phyloP scores from a whole-genome alignment of 2,797 vertebrate species.

The Pipistrellus pipistrellus region DNA sequence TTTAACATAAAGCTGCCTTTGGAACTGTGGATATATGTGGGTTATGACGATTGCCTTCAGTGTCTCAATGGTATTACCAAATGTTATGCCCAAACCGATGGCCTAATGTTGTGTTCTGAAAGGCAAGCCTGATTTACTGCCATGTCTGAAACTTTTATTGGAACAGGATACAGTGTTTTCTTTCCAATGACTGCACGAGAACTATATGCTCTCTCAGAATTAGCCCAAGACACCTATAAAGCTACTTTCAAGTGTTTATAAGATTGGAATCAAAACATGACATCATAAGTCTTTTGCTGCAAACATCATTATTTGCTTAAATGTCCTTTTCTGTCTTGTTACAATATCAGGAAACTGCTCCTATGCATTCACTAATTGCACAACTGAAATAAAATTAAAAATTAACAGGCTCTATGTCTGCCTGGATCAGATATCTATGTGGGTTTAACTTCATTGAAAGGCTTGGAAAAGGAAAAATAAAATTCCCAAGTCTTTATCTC shows the following conservation, averaged over 20 bases:
- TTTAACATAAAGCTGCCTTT: slow-evolving; percentile 57
- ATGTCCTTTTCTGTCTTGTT: slow-evolving; percentile 61
- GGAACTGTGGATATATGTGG: slow-evolving; percentile 38
- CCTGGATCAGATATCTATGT: slow-evolving; percentile 1
- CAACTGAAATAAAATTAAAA: slow-evolving; percentile 41
- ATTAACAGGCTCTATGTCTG: not conserved
- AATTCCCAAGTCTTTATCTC: not conserved
- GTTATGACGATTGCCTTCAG: slow-evolving; percentile 26
- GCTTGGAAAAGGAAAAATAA: not conserved
- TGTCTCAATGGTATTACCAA: slow-evolving; percentile 78
- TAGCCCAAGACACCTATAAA: slow-evolving; percentile 79
- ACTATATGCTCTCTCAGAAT: slow-evolving; percentile 73
- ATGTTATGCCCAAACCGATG: slow-evolving; percentile 67
- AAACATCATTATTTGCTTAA: slow-evolving; percentile 77
- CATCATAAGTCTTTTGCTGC: slow-evolving; percentile 68
- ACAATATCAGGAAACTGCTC: slow-evolving; percentile 61
- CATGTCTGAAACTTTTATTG: slow-evolving; percentile 76
- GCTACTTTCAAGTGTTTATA: slow-evolving; percentile 77
- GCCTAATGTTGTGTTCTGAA: slow-evolving; percentile 70
- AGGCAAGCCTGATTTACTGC: slow-evolving; percentile 72
- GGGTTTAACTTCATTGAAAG: slow-evolving; percentile 41
- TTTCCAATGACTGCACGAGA: slow-evolving; percentile 77
- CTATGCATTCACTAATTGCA: slow-evolving; percentile 47
- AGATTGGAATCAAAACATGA: slow-evolving; percentile 75
- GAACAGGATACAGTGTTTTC: slow-evolving; percentile 78